Conservation (phyloP, 1,140 invertebrate genomes). For the Eriocheir sinensis region DNA sequence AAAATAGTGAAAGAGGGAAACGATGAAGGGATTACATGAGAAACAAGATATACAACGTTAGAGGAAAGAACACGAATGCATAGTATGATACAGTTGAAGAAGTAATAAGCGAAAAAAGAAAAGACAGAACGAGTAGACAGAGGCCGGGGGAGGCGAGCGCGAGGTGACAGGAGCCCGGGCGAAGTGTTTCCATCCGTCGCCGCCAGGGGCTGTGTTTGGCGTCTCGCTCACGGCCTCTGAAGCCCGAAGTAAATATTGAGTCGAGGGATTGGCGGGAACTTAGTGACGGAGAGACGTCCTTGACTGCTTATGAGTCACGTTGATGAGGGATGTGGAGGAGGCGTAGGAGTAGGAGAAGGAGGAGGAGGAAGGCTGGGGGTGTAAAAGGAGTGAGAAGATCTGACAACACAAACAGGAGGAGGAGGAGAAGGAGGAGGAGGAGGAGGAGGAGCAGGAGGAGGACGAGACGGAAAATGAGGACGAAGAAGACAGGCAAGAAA, state of each 20-base stretch:
- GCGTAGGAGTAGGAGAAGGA: not conserved
- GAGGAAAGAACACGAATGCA: not conserved
- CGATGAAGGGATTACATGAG: no score
- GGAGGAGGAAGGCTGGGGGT: not conserved
- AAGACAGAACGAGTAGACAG: not conserved
- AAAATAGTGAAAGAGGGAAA: no score
- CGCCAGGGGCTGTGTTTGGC: not conserved
- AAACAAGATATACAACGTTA: no score
- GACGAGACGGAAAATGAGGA: no score
- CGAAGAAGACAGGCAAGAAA: no score
- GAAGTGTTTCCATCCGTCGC: not conserved
- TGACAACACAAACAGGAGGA: not conserved
- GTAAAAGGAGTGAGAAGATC: not conserved
- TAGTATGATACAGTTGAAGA: not conserved
- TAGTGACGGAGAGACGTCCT: not conserved
- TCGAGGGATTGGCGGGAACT: not conserved
- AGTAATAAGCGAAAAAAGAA: not conserved
- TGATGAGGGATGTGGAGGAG: not conserved
- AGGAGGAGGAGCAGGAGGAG: no score
- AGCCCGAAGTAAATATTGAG: constrained; percentile 13
- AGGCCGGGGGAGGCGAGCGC: not conserved
- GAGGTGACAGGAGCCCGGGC: not conserved
- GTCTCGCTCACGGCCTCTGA: not conserved
- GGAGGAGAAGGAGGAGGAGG: not conserved
- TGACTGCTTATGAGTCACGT: not conserved